phyloP scores from a whole-genome alignment of 2,888 invertebrate species.

The Meganola albula region DNA sequence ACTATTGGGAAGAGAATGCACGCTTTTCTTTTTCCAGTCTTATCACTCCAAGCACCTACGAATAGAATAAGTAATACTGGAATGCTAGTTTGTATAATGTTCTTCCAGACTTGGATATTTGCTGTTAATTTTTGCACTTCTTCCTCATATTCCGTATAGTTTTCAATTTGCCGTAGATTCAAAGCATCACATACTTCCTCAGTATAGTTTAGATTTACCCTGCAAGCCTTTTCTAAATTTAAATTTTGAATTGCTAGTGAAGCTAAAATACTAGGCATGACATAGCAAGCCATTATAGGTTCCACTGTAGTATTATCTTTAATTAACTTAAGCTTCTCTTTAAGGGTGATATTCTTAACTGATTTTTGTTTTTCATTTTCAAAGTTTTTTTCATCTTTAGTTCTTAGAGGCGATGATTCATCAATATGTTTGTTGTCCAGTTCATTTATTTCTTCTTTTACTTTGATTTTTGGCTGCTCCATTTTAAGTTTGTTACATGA shows the following conservation, averaged over 20 bases:
- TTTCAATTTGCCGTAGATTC: conserved; percentile 82
- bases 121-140: conserved; percentile 85
- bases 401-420: conserved; percentile 48
- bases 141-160: conserved; percentile 74
- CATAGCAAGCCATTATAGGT: conserved; percentile 84
- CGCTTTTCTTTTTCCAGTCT: conserved; percentile 83
- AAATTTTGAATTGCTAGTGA: conserved; percentile 87
- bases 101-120: conserved; percentile 89
- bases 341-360: conserved; percentile 39
- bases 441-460: conserved; percentile 23
- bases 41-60: conserved; percentile 88
- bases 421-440: conserved; percentile 30
- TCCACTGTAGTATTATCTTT: conserved; percentile 82
- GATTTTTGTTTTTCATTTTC: conserved; percentile 24
- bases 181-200: conserved; percentile 86
- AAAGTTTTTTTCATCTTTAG: conserved; percentile 17
- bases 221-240: conserved; percentile 85
- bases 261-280: conserved; percentile 81
- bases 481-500: no score
- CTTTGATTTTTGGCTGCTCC: conserved; percentile 17
- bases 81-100: conserved; percentile 86
- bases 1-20: conserved; percentile 89
- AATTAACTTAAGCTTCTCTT: conserved; percentile 51
- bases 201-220: conserved; percentile 86
- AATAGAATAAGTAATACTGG: conserved; percentile 90